Conservation (phyloP, 2,113 vertebrate species). For the Lanius ludovicianus region DNA sequence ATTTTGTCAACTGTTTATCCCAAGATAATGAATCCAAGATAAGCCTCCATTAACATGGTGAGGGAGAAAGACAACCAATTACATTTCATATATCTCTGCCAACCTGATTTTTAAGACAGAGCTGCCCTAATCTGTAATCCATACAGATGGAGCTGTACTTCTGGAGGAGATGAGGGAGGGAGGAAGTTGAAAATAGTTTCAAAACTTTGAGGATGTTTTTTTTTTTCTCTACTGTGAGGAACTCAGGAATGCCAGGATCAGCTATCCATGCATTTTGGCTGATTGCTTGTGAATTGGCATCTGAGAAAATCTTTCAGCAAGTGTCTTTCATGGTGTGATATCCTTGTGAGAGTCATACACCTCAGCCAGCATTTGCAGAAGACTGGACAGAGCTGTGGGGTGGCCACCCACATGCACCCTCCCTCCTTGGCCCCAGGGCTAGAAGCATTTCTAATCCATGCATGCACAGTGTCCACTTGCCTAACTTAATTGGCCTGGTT, state of each 20-base stretch:
- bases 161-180: neutral
- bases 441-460: neutral
- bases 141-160: neutral
- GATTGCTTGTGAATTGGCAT: neutral
- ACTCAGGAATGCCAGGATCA: neutral
- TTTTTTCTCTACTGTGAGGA: neutral
- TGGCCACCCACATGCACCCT: neutral
- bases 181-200: neutral
- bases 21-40: neutral
- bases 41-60: neutral
- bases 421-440: no score
- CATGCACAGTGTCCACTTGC: neutral
- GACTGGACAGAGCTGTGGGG: neutral
- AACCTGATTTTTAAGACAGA: neutral
- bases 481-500: neutral
- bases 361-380: neutral
- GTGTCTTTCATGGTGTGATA: accelerated
- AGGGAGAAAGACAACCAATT: neutral
- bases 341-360: neutral
- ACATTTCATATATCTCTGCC: neutral
- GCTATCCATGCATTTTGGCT: neutral
- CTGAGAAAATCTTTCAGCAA: neutral
- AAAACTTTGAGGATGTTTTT: neutral
- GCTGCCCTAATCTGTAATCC: neutral
- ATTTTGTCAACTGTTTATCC: conserved; percentile 5